Base-by-base conservation (phyloP, 2,797 vertebrate genomes). In the Clarias fuscus region DNA sequence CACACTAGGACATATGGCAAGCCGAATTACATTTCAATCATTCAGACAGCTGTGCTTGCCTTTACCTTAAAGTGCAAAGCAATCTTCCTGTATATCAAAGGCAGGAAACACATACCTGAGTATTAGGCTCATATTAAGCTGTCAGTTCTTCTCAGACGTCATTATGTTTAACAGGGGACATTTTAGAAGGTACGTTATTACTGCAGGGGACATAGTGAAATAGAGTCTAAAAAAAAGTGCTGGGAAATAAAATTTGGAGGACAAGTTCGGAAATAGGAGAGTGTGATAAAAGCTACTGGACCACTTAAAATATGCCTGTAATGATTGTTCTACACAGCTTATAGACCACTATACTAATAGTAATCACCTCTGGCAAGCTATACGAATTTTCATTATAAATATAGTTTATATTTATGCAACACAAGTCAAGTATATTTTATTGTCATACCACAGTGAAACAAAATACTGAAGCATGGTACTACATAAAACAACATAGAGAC, bases 1-100 rank as follows among this genome's bases (percentile, higher is more conserved):
- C 84, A 75, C 5, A 13, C 84, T 37, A 53, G 79, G 24, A 76
- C 83, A 87, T 80, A 79, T 82, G 85, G 37, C 81, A 82, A 56
- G 71, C 76, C 62, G 84, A 89, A 90, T 90, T 90, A 85, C 88
- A 84, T 89, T 89, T 89, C 85, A 89, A 86, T 88, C 85, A 85
- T 83, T 58, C 76, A 89, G 81, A 85, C 88, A 85, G 85, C 82
- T 83, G 70, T 85, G 81, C 85, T 82, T 87, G 86, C 58, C 82
- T 90, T 90, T 84, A 90, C 82, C 88, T 81, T 83, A 86, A 90
- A 90, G 89, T 89, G 88, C 88, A 89, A 90, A 88, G 85, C 83
- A 90, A 89, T 90, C 86, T 87, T 77, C 83, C 83, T 84, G 83
- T 84, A 88, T 90, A 85, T 89, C 86, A 89, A 75, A 58, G 71